Evolutionary conservation across 2,888 invertebrate species (phyloP).

Genomic region (Erebia ligea): DNA sequence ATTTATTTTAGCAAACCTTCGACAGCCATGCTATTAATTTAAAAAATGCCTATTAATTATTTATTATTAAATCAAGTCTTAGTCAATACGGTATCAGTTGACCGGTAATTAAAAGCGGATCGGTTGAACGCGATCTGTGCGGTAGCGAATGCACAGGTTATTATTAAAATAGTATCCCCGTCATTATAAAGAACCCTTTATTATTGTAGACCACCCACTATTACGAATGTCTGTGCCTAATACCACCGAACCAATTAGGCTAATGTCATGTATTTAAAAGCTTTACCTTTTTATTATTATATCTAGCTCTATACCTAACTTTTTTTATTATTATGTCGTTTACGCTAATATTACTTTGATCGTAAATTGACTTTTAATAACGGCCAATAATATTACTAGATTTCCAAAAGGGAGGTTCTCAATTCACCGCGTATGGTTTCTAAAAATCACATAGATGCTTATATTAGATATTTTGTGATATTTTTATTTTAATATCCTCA

Average conservation of each 20-base stretch:
- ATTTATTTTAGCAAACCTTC: not conserved
- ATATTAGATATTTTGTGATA: too few relatives aligned
- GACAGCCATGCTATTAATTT: not conserved
- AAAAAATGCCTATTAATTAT: not conserved
- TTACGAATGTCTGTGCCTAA: not conserved
- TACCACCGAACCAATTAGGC: not conserved
- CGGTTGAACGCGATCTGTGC: conserved; percentile 38
- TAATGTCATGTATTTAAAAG: too few relatives aligned
- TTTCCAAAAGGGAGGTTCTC: too few relatives aligned
- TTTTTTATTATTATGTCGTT: too few relatives aligned
- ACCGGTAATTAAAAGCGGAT: conserved; percentile 37
- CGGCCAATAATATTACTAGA: too few relatives aligned
- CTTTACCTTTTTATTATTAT: too few relatives aligned
- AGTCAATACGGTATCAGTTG: conserved; percentile 22
- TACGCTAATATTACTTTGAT: too few relatives aligned
- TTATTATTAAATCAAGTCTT: not conserved
- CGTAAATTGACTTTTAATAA: too few relatives aligned
- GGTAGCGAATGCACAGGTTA: conserved; percentile 40
- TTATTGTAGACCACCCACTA: conserved; percentile 36
- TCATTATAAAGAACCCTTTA: conserved; percentile 33
- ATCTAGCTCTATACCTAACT: not conserved
- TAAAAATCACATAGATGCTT: too few relatives aligned
- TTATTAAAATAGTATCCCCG: conserved; percentile 33
- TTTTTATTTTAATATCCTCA: too few relatives aligned
- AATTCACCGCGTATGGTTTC: too few relatives aligned